phyloP scores from a whole-genome alignment of 2,888 invertebrate species.

The Hartigia nigra region DNA sequence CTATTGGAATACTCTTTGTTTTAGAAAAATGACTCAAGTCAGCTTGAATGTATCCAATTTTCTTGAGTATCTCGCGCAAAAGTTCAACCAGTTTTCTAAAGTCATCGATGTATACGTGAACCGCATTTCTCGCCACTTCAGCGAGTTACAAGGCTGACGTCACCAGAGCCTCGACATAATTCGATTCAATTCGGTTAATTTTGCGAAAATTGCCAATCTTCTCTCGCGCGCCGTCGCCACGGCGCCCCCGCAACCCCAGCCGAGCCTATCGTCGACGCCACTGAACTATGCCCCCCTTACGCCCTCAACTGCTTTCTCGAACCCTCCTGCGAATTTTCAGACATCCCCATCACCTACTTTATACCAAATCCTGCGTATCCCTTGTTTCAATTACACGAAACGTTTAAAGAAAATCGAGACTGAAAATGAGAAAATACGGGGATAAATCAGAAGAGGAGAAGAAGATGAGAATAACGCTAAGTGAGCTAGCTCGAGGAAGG shows the following conservation, averaged over 20 bases:
- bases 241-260: background rate
- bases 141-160: constrained; percentile 61
- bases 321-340: constrained; percentile 8
- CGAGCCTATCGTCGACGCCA: too few species aligned
- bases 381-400: background rate
- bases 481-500: background rate
- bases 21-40: background rate
- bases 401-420: background rate
- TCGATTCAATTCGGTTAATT: constrained; percentile 63
- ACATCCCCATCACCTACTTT: constrained; percentile 6
- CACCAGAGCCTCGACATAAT: constrained; percentile 57
- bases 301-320: background rate
- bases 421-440: background rate
- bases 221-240: constrained; percentile 31
- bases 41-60: background rate
- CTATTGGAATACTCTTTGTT: background rate
- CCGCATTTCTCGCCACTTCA: constrained; percentile 61
- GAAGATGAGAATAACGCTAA: background rate
- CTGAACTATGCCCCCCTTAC: background rate
- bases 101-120: constrained; percentile 35
- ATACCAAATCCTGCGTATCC: background rate
- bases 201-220: constrained; percentile 62
- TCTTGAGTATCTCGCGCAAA: background rate
- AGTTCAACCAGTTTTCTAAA: constrained; percentile 14
- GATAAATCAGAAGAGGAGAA: background rate